Conservation (phyloP, 2,888 invertebrate species). For the Ornithoptera priamus region DNA sequence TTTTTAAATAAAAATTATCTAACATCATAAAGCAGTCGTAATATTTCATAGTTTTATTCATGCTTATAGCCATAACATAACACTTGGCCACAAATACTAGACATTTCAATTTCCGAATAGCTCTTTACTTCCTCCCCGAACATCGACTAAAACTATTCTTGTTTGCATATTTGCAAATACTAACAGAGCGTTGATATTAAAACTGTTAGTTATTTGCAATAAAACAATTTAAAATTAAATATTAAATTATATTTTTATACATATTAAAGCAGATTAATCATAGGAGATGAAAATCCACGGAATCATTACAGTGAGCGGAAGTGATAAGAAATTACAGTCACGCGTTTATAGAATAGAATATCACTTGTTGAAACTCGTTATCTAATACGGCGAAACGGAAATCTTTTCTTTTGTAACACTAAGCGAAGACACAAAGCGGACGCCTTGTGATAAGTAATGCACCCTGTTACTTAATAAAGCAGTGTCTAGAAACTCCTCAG, state of each 20-base stretch:
- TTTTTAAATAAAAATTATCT: background rate
- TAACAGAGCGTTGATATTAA: background rate
- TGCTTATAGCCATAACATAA: background rate
- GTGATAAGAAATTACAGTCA: background rate
- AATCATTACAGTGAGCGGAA: background rate
- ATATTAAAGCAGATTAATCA: background rate
- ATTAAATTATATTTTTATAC: background rate
- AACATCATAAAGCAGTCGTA: background rate
- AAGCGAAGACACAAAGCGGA: too few relatives aligned
- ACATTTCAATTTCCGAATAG: slow-evolving; percentile 75
- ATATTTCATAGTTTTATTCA: slow-evolving; percentile 1
- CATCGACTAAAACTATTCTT: slow-evolving; percentile 54
- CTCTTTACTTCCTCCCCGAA: slow-evolving; percentile 63
- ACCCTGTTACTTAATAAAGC: too few relatives aligned
- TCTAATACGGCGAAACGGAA: too few relatives aligned
- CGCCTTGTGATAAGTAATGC: too few relatives aligned
- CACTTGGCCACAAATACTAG: slow-evolving; percentile 45
- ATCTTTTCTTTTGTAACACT: too few relatives aligned
- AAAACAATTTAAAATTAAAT: background rate
- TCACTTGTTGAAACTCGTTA: background rate
- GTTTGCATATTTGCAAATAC: background rate
- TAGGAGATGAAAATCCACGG: background rate
- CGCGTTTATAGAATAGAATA: background rate
- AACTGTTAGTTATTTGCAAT: background rate
- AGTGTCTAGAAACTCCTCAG: too few relatives aligned